Base-by-base conservation (phyloP, 1,140 invertebrate species). In the Cydia amplana region DNA sequence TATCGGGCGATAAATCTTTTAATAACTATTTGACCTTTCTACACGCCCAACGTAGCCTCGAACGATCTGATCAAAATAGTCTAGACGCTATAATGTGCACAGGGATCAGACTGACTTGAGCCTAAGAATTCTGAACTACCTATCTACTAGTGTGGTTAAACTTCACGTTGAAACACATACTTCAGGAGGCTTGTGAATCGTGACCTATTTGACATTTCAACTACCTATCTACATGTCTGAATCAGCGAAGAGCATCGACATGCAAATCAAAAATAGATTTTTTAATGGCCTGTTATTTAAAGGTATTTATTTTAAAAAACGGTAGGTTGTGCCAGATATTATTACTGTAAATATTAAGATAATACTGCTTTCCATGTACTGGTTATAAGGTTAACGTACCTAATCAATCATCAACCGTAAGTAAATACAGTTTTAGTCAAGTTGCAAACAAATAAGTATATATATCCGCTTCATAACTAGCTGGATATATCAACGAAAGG, bases 11-110 rank as follows among this genome's bases (percentile, higher is more conserved):
- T 60, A 60, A 23, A 60, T 60, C 55, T 23, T 60, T 9, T 60
- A 60, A 60, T 60, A 60, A 60, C 55, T 23, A 60, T n/a, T 60
- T 60, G 55, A 60, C 55, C 18, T 60, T 60, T 51, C 16, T 60
- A 10, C 20, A 23, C 55, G 10, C n/a, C 55, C 55, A 60, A 60
- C 51, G 51, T 55, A 55, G 51, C 51, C 51, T 55, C 51, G 51
- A 55, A 20, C 55, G 55, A 60, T 20, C 20, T 23, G 20, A 60
- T 60, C 20, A n/a, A 60, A 60, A 60, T 12, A 23, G 55, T 60
- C 16, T 51, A 51, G 49, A 51, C 49, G n/a, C 49, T 18, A 60
- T 60, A 60, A 60, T 23, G 18, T 23, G 55, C 20, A 20, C 12
- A 23, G 18, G 18, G 2, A 60, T 9, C 51, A 16, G 46, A n/a